Base-by-base conservation (phyloP, 2,113 vertebrate genomes). In the Chloropsis cyanopogon region DNA sequence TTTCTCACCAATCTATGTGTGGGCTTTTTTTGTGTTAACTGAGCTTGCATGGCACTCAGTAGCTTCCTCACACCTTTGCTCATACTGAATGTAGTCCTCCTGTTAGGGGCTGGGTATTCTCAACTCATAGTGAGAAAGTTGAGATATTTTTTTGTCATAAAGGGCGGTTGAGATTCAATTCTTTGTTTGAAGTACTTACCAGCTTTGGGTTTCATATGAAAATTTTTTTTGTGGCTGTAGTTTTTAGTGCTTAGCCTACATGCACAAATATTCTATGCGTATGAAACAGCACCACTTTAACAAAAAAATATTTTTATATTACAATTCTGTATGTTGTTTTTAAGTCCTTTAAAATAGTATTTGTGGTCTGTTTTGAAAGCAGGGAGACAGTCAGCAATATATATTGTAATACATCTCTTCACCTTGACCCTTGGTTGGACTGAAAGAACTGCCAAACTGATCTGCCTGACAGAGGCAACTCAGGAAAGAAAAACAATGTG, bases 1-100 rank as follows among this genome's bases (percentile, higher is more conserved):
- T 20, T 84, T 53, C 61, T 88, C 3, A 0, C 25, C 3, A 15
- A 6, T 39, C 4, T 33, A 3, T 10, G 1, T 26, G 16, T n/a
- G 47, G 16, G 4, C 3, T 63, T 87, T 72, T 73, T 79, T 71
- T 80, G 12, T 50, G 64, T 53, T 76, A 72, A 28, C 0, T 10
- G 33, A 41, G 63, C 64, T 59, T 72, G 33, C 24, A 25, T 2
- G 0, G 26, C 17, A n/a, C 37, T 87, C 18, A 12, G 2, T 37
- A 35, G 13, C 13, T 80, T 86, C 57, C 39, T 79, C 10, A 3
- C 25, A 37, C 37, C 64, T 69, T 64, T 71, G 44, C 37, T 65
- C 18, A 5, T 37, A 9, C 21, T 66, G 28, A 28, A 12, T 54
- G 22, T 54, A 49, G 16, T 44, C 6, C 21, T 79, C 11, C 44